phyloP scores from a whole-genome alignment of 2,888 invertebrate species.

The Euclidia mi region DNA sequence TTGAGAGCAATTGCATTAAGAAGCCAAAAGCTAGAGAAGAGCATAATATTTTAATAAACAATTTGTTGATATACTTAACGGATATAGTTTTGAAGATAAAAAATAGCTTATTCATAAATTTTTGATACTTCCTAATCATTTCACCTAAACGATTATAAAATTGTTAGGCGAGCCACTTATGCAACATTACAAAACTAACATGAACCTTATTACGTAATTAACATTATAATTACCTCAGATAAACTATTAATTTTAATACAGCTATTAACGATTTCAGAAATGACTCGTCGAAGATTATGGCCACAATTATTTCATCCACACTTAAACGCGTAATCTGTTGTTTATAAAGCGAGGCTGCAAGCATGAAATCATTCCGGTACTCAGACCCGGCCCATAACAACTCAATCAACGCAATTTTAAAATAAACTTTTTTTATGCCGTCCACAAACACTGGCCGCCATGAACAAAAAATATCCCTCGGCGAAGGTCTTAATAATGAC shows the following conservation, averaged over 20 bases:
- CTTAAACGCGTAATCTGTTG: slow-evolving; percentile 59
- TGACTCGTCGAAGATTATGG: slow-evolving; percentile 34
- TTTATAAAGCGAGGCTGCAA: slow-evolving; percentile 67
- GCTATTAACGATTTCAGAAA: slow-evolving; percentile 29
- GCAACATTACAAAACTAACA: too few species aligned
- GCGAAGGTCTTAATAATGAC: slow-evolving; percentile 82
- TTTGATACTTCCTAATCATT: too few species aligned
- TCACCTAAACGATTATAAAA: too few species aligned
- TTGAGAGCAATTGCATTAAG: too few species aligned
- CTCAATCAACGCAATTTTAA: slow-evolving; percentile 87
- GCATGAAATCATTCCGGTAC: slow-evolving; percentile 71
- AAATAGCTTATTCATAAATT: too few species aligned
- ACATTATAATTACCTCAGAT: background rate
- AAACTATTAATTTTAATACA: background rate
- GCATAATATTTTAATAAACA: too few species aligned
- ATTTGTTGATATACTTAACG: too few species aligned
- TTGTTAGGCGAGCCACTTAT: too few species aligned
- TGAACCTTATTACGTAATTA: too few species aligned
- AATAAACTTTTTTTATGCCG: slow-evolving; percentile 79
- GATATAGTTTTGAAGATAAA: too few species aligned
- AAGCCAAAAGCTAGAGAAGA: too few species aligned
- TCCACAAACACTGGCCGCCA: slow-evolving; percentile 70
- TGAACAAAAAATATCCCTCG: slow-evolving; percentile 73
- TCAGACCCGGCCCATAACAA: slow-evolving; percentile 77
- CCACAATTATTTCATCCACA: slow-evolving; percentile 46